Base-by-base conservation (phyloP, 2,888 invertebrate species). In the Clepsis dumicolana region DNA sequence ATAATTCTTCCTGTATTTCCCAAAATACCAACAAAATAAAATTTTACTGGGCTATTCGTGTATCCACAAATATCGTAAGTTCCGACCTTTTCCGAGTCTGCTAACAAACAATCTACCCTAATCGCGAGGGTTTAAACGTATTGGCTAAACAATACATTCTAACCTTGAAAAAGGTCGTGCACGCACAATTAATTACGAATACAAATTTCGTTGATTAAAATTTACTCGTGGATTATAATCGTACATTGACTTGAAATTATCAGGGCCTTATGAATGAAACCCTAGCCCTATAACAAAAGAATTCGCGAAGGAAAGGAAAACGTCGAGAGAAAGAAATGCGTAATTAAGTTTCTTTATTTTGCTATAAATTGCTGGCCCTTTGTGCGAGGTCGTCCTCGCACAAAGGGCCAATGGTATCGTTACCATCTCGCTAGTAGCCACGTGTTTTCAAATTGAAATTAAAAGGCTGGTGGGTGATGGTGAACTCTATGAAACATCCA, bases 271-370 rank as follows among this genome's bases (percentile, higher is more conserved):
- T 66, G 16, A 60, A 60, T 29, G 41, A 44, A 32, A 16, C 27
- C 64, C 16, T 25, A 8, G 21, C 4, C 5, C 25, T n/a, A n/a
- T n/a, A 18, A 53, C 59, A 60, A 60, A 60, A 65, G 57, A 44
- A 10, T 18, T 27, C 16, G 25, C 21, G n/a, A 57, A 24, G 25
- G 63, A 16, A 52, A 38, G 60, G 41, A 53, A 54, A 18, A 54
- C 53, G 53, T 21, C 12, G 12, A 60, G 27, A 8, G 57, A 24
- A 32, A 65, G 29, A 32, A 65, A 38, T 18, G 41, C 27, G 32
- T 16, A 60, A 61, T 66, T 66, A 61, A 16, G 4, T 29, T 44
- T 53, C 32, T 44, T 44, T 66, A 24, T 53, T 61, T 65, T 41
- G 21, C 10, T 8, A 14, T 18, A 54, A 54, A 16, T 29, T 32